phyloP scores from a whole-genome alignment of 2,113 vertebrate species.

The Chaetops frenatus region DNA sequence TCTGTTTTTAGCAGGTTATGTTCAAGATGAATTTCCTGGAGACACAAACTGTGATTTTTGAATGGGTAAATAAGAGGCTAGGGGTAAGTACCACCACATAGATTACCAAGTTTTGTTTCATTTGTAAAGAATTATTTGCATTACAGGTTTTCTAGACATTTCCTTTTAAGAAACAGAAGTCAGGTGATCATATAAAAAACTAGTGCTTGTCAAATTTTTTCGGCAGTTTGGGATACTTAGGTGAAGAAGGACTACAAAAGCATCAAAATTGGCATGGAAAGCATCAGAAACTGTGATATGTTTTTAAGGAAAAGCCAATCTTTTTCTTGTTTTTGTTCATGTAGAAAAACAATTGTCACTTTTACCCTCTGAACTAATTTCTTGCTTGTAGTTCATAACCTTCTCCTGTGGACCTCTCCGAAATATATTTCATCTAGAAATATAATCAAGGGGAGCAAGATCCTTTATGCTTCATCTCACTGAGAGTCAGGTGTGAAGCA shows the following conservation, averaged over 20 bases:
- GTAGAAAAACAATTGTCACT: slow-evolving; percentile 18
- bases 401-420: not conserved
- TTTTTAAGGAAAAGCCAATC: not conserved
- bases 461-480: slow-evolving; percentile 2
- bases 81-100: not conserved
- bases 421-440: not conserved
- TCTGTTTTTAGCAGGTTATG: not conserved
- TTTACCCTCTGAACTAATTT: not conserved
- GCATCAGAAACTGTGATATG: not conserved
- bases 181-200: not conserved
- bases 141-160: not conserved
- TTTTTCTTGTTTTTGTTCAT: not conserved
- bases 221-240: not conserved
- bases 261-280: not conserved
- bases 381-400: slow-evolving; percentile 3
- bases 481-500: not conserved
- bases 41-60: not conserved
- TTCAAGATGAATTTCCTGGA: not conserved
- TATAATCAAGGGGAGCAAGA: not conserved
- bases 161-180: not conserved
- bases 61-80: not conserved
- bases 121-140: not conserved
- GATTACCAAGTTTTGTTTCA: not conserved
- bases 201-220: not conserved
- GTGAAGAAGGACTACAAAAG: not conserved